Percentiles rank a stretch among this genome's conserved stretches.
phyloP scores from a whole-genome alignment of 2,797 vertebrate species.

The Helarctos malayanus region DNA sequence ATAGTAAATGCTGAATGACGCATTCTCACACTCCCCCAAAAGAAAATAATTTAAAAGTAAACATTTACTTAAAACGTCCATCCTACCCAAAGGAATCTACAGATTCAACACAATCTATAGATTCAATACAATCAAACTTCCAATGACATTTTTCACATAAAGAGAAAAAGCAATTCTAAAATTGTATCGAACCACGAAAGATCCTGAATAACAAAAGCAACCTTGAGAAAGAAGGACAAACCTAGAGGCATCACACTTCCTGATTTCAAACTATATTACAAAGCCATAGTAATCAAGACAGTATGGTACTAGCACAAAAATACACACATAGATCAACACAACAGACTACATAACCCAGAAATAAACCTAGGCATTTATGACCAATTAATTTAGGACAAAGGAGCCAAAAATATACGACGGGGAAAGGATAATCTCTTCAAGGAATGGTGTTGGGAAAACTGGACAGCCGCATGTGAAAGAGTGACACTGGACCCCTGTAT shows the following conservation, averaged over 20 bases:
- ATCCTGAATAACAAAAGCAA: neutral
- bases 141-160: neutral
- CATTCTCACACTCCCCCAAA: neutral
- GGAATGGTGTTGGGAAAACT: neutral
- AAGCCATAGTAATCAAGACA: neutral
- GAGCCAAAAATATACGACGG: neutral
- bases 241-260: neutral
- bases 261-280: neutral
- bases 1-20: neutral
- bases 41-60: slow-evolving; percentile 43
- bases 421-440: neutral
- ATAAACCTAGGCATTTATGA: neutral
- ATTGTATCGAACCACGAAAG: neutral
- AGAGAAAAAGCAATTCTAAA: neutral
- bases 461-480: neutral
- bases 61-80: neutral
- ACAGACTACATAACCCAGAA: neutral
- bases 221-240: neutral
- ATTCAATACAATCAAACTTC: neutral
- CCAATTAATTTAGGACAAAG: neutral
- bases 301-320: neutral
- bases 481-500: neutral
- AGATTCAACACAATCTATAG: neutral
- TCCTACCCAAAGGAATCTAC: neutral
- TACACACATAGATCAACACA: neutral